Conservation (phyloP, 2,888 invertebrate species). For the Timema podura region DNA sequence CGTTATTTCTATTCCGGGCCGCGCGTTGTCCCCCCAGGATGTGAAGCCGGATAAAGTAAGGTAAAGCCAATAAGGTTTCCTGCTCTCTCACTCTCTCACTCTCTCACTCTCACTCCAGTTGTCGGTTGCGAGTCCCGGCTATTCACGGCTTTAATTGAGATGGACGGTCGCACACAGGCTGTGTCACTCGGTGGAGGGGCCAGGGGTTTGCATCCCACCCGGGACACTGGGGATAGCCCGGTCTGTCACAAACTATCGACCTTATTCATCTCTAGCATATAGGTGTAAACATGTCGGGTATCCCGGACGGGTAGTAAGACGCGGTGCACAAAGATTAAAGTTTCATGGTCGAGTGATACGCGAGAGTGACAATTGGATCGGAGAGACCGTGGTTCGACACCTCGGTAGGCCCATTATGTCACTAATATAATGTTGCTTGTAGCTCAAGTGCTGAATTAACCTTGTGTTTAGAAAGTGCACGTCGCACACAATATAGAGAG, state of each 20-base stretch:
- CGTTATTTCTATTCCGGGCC: conserved; percentile 12
- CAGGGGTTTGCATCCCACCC: neutral
- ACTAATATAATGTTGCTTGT: too few species aligned
- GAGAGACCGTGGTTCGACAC: too few species aligned
- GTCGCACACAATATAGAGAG: neutral
- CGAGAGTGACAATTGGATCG: too few species aligned
- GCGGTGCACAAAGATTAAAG: too few species aligned
- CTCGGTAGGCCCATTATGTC: too few species aligned
- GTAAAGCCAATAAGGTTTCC: neutral
- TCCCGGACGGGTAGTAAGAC: too few species aligned
- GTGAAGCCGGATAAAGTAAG: conserved; percentile 1
- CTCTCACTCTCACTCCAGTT: neutral
- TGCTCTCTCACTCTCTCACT: conserved; percentile 11
- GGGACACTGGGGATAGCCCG: too few species aligned
- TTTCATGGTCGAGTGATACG: too few species aligned
- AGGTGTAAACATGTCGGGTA: too few species aligned
- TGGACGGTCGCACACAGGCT: conserved; percentile 17
- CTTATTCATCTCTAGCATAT: too few species aligned
- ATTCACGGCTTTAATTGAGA: conserved; percentile 34
- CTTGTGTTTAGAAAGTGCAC: neutral
- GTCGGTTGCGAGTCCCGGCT: too few species aligned
- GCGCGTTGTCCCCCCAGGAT: conserved; percentile 10
- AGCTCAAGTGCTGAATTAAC: neutral
- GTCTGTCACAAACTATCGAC: too few species aligned
- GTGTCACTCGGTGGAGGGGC: neutral